phyloP scores from a whole-genome alignment of 1,140 invertebrate genomes.

The Solenopsis invicta region DNA sequence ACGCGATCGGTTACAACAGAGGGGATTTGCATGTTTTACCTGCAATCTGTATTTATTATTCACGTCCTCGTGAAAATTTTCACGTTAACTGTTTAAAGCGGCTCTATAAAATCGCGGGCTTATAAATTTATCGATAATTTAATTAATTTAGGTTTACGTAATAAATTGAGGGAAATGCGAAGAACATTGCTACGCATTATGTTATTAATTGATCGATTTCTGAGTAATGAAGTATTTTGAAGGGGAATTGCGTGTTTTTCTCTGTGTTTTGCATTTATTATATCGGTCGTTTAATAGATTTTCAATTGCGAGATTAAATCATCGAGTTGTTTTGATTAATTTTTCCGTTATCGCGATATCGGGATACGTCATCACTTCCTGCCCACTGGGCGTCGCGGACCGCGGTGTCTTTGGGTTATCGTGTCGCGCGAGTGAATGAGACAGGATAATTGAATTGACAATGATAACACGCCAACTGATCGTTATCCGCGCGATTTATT shows the following conservation, averaged over 20 bases:
- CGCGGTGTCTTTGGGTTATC: too few species aligned
- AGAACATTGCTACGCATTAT: constrained; percentile 29
- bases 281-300: constrained; percentile 28
- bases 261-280: constrained; percentile 25
- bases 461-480: too few species aligned
- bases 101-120: constrained; percentile 19
- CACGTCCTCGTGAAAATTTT: constrained; percentile 31
- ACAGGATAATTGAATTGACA: too few species aligned
- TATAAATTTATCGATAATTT: constrained; percentile 37
- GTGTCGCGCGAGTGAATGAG: too few species aligned
- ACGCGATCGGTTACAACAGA: neutral
- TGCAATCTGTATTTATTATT: constrained; percentile 24
- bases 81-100: constrained; percentile 23
- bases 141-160: constrained; percentile 34
- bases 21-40: constrained; percentile 21
- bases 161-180: constrained; percentile 12
- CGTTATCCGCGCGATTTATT: too few species aligned
- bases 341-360: neutral
- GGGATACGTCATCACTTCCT: too few species aligned
- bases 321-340: constrained; percentile 26
- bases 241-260: constrained; percentile 34
- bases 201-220: constrained; percentile 42
- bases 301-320: constrained; percentile 18
- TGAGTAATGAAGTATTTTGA: constrained; percentile 2
- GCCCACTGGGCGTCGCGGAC: too few species aligned